phyloP scores from a whole-genome alignment of 1,140 invertebrate genomes.

The Drosophila busckii region DNA sequence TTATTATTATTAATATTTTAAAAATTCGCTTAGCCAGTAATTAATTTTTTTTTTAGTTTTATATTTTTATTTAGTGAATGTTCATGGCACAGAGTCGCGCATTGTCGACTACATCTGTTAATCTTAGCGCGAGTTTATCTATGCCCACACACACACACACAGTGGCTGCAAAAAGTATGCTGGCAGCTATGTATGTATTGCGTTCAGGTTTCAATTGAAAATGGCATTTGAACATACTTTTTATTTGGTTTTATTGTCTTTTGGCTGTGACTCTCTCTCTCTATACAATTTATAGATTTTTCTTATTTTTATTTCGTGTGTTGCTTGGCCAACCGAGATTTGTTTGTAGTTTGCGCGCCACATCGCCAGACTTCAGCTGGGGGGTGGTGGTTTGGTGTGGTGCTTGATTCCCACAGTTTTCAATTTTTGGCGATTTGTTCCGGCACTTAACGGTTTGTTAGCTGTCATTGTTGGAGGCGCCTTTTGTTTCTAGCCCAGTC shows the following conservation, averaged over 20 bases:
- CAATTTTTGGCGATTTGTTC: conserved; percentile 77
- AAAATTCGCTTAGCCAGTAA: too few relatives aligned
- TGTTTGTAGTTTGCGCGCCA: conserved; percentile 26
- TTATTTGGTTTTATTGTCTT: conserved; percentile 67
- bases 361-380: conserved; percentile 22
- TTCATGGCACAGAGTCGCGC: too few relatives aligned
- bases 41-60: too few relatives aligned
- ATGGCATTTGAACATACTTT: conserved; percentile 63
- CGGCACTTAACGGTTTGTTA: conserved; percentile 77
- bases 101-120: too few relatives aligned
- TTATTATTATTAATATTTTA: too few relatives aligned
- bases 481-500: conserved; percentile 35
- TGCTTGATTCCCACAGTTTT: conserved; percentile 67
- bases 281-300: conserved; percentile 5
- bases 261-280: conserved; percentile 16
- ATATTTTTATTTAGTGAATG: too few relatives aligned
- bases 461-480: conserved; percentile 74
- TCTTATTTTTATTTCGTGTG: conserved; percentile 9
- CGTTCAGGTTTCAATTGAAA: conserved; percentile 55
- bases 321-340: conserved; percentile 46
- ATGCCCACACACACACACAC: too few relatives aligned
- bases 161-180: not conserved
- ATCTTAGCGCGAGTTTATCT: too few relatives aligned
- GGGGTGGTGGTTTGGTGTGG: not conserved
- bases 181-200: not conserved